A percentile compares a stretch with the other conserved stretches of the same genome.
These are phyloP conservation scores for Nycticebus coucang DNA, from an alignment of 2,113 vertebrate genomes.

Conservation along the genomic window DNA sequence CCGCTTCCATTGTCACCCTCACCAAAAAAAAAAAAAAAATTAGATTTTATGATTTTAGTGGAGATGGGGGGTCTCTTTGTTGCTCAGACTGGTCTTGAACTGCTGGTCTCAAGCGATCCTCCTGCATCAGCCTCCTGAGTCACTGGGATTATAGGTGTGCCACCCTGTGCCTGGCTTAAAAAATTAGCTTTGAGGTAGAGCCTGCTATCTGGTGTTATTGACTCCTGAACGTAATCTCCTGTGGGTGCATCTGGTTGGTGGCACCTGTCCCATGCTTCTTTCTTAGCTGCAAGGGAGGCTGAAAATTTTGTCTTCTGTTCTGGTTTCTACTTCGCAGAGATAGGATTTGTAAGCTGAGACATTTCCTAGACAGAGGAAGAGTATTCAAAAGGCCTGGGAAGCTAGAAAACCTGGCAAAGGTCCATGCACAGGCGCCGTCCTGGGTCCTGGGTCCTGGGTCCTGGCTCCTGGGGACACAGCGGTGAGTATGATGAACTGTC, in stretches of 20 bases:
- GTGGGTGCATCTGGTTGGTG: neutral
- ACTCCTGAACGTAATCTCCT: neutral
- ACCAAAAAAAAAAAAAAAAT: neutral
- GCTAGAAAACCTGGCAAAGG: neutral
- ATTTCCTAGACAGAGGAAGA: neutral
- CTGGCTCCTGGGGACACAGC: neutral
- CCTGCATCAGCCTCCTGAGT: too few relatives aligned
- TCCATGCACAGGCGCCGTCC: neutral
- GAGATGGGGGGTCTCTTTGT: too few relatives aligned
- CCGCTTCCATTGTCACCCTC: neutral
- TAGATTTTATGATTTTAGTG: too few relatives aligned
- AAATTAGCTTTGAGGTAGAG: neutral
- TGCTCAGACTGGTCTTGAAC: too few relatives aligned
- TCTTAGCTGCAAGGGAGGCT: neutral
- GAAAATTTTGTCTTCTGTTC: neutral
- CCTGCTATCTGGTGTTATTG: neutral
- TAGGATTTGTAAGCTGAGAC: neutral
- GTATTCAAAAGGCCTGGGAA: neutral
- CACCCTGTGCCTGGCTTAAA: too few relatives aligned
- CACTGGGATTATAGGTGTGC: too few relatives aligned
- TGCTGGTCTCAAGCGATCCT: too few relatives aligned
- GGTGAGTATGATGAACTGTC: fast-evolving
- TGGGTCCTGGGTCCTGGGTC: too few relatives aligned
- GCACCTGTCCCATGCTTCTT: neutral
- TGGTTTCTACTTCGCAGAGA: neutral